phyloP scores from a whole-genome alignment of 1,140 invertebrate genomes.

The Probaryconus sp. region DNA sequence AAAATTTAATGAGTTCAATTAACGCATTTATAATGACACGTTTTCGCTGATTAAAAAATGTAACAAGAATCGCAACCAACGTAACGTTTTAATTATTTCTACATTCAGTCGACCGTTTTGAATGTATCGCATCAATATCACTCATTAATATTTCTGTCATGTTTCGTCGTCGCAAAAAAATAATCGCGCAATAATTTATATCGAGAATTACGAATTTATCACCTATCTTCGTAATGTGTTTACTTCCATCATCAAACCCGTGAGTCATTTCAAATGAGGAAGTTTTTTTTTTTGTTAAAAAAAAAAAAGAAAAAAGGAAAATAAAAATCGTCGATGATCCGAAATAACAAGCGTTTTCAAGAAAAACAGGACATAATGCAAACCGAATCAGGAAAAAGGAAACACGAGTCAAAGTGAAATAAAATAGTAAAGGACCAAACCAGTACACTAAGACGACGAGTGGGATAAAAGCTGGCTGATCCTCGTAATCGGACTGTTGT shows the following conservation, averaged over 20 bases:
- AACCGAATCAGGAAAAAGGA: background rate
- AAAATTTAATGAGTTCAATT: too few relatives aligned
- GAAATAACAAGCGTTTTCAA: background rate
- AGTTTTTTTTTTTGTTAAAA: slow-evolving; percentile 13
- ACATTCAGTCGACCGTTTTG: too few relatives aligned
- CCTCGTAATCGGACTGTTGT: slow-evolving; percentile 57
- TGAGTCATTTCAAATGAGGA: slow-evolving; percentile 34
- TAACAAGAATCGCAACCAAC: too few relatives aligned
- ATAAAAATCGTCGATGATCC: slow-evolving; percentile 25
- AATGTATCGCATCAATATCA: too few relatives aligned
- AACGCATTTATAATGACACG: too few relatives aligned
- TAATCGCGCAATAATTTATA: background rate
- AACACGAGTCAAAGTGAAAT: slow-evolving; percentile 20
- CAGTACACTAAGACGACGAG: slow-evolving; percentile 39
- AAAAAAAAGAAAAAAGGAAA: too few relatives aligned
- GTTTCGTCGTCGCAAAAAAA: too few relatives aligned
- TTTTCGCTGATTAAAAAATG: too few relatives aligned
- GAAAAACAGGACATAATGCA: slow-evolving; percentile 28
- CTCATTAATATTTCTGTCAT: too few relatives aligned
- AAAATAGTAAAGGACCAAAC: slow-evolving; percentile 36
- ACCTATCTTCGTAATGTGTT: slow-evolving; percentile 1
- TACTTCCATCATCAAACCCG: slow-evolving; percentile 11
- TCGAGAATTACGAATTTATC: slow-evolving; percentile 37
- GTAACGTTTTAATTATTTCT: too few relatives aligned
- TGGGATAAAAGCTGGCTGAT: slow-evolving; percentile 58